These are phyloP conservation scores for Lates japonicus DNA, from an alignment of 2,797 vertebrate species.

Conservation along the genomic window DNA sequence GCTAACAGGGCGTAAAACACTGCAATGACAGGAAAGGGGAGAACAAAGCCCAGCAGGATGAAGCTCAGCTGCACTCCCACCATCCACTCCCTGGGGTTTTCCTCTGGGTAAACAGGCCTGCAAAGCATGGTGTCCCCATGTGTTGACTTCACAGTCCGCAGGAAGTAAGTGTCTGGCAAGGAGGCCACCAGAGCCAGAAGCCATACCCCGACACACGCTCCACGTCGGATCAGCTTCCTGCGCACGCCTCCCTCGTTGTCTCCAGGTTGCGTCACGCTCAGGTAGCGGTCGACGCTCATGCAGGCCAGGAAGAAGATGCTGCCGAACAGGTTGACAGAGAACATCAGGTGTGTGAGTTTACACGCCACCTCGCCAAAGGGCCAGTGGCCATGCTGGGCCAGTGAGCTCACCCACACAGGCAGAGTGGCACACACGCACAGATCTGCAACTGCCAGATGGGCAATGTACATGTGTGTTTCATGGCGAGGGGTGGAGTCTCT, in stretches of 20 bases:
- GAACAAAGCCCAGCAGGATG: constrained; percentile 92
- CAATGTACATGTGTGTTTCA: constrained; percentile 95
- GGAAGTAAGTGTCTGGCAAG: constrained; percentile 94
- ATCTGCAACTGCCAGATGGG: constrained; percentile 94
- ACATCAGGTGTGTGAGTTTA: constrained; percentile 94
- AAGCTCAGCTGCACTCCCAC: constrained; percentile 94
- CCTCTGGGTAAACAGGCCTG: constrained; percentile 91
- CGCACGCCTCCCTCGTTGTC: constrained; percentile 77
- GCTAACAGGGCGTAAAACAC: constrained; percentile 93
- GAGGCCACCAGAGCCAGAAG: constrained; percentile 92
- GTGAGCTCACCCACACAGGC: constrained; percentile 94
- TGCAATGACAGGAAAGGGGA: constrained; percentile 93
- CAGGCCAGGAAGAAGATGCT: constrained; percentile 97
- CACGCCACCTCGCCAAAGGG: constrained; percentile 93
- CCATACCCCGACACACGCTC: constrained; percentile 91
- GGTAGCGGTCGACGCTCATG: constrained; percentile 97
- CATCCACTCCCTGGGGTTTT: constrained; percentile 92
- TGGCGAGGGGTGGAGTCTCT: constrained; percentile 89
- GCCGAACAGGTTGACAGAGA: constrained; percentile 95
- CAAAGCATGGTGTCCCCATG: constrained; percentile 90
- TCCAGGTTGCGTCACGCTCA: constrained; percentile 81
- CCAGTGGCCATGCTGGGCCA: constrained; percentile 95
- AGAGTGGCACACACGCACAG: constrained; percentile 94
- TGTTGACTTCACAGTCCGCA: constrained; percentile 87
- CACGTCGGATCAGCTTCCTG: constrained; percentile 85